Evolutionary conservation across 2,888 invertebrate species (phyloP).

Genomic region (Achlya flavicornis): DNA sequence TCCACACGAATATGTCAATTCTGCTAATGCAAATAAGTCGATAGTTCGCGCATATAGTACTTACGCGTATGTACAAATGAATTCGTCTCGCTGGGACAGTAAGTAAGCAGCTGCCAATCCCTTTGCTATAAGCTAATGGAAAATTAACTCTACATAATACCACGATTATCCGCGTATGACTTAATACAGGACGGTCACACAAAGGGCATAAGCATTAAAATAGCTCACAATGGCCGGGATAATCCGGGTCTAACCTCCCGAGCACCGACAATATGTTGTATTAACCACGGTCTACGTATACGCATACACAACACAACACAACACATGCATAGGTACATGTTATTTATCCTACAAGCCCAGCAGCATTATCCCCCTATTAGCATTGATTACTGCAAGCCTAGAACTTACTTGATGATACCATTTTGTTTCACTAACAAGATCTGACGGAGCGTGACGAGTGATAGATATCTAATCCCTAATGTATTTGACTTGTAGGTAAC

Average conservation of each 20-base stretch:
- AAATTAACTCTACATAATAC: slow-evolving; percentile 81
- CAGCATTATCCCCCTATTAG: background rate
- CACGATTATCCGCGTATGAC: slow-evolving; percentile 81
- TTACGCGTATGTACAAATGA: slow-evolving; percentile 39
- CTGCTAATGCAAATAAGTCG: background rate
- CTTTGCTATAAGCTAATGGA: slow-evolving; percentile 65
- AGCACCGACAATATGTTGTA: slow-evolving; percentile 61
- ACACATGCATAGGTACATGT: background rate
- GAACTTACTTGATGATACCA: too few species aligned
- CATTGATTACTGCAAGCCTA: too few species aligned
- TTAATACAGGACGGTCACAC: slow-evolving; percentile 78
- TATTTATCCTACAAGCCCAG: background rate
- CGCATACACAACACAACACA: too few species aligned
- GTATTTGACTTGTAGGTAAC: too few species aligned
- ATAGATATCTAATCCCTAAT: too few species aligned
- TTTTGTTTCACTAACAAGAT: too few species aligned
- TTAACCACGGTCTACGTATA: slow-evolving; percentile 48
- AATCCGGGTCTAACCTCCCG: slow-evolving; percentile 72
- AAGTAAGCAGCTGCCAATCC: slow-evolving; percentile 72
- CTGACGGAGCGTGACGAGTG: too few species aligned
- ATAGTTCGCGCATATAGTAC: slow-evolving; percentile 12
- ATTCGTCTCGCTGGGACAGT: slow-evolving; percentile 53
- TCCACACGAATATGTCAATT: slow-evolving; percentile 25
- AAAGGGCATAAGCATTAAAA: slow-evolving; percentile 81
- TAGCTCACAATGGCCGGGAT: slow-evolving; percentile 79